Evolutionary conservation across 1,140 invertebrate species (phyloP), one percentile per base, ranked within the genome.

Genomic region (Stegodyphus dumicola): DNA sequence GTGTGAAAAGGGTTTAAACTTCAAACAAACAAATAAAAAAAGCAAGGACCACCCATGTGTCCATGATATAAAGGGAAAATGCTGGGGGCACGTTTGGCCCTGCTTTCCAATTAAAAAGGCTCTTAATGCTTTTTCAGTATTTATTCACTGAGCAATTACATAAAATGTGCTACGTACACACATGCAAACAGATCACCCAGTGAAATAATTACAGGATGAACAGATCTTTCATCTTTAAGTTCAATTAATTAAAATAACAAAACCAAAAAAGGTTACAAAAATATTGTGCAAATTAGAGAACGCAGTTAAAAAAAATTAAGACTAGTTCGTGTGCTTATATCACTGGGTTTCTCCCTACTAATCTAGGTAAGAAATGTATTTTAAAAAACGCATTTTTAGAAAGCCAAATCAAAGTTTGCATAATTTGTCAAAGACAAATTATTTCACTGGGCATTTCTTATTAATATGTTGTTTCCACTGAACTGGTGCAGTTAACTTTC

Each of bases 141-240:
- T 54, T 18, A 52, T 85, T 77, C 81, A 85, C 73, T 77, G 81
- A 85, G 73, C 81, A 70, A 76, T 85, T 66, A 85, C 74, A 85
- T 51, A 76, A 77, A 85, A 85, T 85, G 81, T 85, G 81, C 81
- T 85, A 85, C 74, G 76, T 75, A 81, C 54, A 53, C 53, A 85
- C 71, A 84, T 49, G 77, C 74, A 85, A 76, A 85, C 73, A 54
- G 60, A 60, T 76, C 65, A 85, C 81, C 81, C 81, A 85, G 81
- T 85, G 81, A 77, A 85, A 85, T 85, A 85, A 85, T 85, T 85
- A 33, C 65, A 49, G 9, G n/a, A 67, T 15, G 33, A 67, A 67
- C 11, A 17, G 11, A 67, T 7, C 65, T 15, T 5, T 67, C 56
- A 11, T 60, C 1, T 60, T 33, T 33, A 33, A 33, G 33, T 60